phyloP scores from a whole-genome alignment of 2,888 invertebrate genomes.

The Colostygia pectinataria region DNA sequence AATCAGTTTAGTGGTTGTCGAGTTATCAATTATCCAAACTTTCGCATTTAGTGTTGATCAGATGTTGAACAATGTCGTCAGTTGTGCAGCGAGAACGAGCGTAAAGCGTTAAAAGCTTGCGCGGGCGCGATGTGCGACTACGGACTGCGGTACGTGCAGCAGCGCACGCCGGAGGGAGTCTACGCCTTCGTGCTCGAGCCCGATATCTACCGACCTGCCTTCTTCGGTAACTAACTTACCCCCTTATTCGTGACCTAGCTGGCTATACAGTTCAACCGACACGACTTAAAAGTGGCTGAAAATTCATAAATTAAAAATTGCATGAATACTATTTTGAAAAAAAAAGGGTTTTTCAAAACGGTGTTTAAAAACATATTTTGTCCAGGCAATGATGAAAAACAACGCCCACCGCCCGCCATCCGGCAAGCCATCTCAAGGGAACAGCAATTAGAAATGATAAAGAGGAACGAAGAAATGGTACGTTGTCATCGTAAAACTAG shows the following conservation, averaged over 20 bases:
- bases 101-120: constrained; percentile 85
- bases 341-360: too few relatives aligned
- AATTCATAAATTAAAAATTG: too few relatives aligned
- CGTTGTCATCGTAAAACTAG: not conserved
- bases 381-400: constrained; percentile 63
- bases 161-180: constrained; percentile 88
- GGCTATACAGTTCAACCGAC: too few relatives aligned
- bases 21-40: too few relatives aligned
- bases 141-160: constrained; percentile 92
- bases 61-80: constrained; percentile 73
- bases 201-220: constrained; percentile 87
- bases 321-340: too few relatives aligned
- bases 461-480: constrained; percentile 82
- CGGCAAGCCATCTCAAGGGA: constrained; percentile 92
- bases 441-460: constrained; percentile 90
- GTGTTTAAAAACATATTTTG: not conserved
- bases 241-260: too few relatives aligned
- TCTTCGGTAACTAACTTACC: too few relatives aligned
- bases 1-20: too few relatives aligned
- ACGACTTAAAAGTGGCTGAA: too few relatives aligned
- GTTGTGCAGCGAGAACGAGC: constrained; percentile 89
- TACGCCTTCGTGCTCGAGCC: constrained; percentile 90
- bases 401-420: constrained; percentile 77
- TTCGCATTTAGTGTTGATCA: too few relatives aligned
- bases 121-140: constrained; percentile 94